Conservation (phyloP, 2,797 vertebrate genomes). For the Podargus strigoides region DNA sequence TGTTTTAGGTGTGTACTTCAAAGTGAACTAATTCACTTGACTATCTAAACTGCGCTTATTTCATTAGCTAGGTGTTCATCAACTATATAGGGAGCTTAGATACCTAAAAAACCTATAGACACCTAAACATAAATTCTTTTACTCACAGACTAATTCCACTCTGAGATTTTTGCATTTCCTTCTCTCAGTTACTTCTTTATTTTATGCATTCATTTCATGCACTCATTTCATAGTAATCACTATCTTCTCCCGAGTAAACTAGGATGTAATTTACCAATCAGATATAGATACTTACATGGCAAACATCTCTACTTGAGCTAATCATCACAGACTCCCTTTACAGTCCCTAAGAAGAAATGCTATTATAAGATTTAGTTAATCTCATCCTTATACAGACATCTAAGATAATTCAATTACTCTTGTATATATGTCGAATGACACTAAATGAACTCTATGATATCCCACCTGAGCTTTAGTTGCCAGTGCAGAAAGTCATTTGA, state of each 20-base stretch:
- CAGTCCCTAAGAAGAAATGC: background rate
- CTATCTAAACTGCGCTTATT: background rate
- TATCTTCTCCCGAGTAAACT: background rate
- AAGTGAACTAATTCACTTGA: background rate
- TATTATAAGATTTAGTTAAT: background rate
- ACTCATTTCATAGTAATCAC: background rate
- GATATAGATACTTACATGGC: background rate
- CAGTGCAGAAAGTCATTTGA: background rate
- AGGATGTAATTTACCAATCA: background rate
- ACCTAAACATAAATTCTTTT: background rate
- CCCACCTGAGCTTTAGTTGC: background rate
- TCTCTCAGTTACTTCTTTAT: background rate
- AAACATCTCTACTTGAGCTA: background rate
- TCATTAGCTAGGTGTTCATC: background rate
- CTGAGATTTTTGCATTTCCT: background rate
- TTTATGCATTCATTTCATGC: background rate
- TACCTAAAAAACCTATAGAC: background rate
- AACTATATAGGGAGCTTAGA: background rate
- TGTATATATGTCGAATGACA: background rate
- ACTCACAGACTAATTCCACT: background rate
- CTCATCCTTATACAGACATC: background rate
- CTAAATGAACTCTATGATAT: background rate
- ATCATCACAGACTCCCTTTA: background rate
- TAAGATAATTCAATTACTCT: background rate
- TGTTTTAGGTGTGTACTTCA: background rate